Evolutionary conservation across 2,797 vertebrate species (phyloP).

Genomic region (Sphaeramia orbicularis): DNA sequence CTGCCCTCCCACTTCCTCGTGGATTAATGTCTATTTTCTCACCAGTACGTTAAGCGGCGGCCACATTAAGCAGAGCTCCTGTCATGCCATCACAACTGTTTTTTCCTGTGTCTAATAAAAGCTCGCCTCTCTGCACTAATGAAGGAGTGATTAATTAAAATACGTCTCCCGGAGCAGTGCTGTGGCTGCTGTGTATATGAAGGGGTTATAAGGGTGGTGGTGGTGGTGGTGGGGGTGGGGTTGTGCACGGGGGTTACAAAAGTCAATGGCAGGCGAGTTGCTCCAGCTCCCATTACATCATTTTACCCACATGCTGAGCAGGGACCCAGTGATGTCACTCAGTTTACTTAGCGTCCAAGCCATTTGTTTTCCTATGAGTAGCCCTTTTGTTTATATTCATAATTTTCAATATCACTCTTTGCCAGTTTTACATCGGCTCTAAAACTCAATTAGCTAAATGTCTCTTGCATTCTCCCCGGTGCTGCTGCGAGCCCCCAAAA

Average conservation of each 20-base stretch:
- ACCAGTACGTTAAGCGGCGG: constrained; percentile 63
- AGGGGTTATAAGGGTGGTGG: constrained; percentile 3
- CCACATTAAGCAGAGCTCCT: constrained; percentile 59
- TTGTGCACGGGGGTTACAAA: constrained; percentile 63
- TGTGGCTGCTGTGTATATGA: constrained; percentile 22
- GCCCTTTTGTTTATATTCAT: constrained; percentile 81
- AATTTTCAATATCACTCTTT: constrained; percentile 68
- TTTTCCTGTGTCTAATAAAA: constrained; percentile 58
- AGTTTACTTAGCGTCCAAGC: constrained; percentile 63
- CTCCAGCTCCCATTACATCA: constrained; percentile 77
- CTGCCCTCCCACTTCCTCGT: constrained; percentile 36
- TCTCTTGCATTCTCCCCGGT: constrained; percentile 39
- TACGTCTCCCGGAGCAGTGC: constrained; percentile 27
- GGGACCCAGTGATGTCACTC: constrained; percentile 72
- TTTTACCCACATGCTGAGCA: constrained; percentile 59
- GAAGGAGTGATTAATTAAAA: constrained; percentile 70
- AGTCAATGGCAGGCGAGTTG: constrained; percentile 56
- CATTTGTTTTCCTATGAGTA: constrained; percentile 76
- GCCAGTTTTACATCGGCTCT: constrained; percentile 72
- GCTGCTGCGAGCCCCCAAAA: constrained; percentile 46
- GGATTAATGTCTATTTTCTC: constrained; percentile 73
- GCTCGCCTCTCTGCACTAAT: constrained; percentile 53
- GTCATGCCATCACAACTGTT: constrained; percentile 56
- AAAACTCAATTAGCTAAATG: constrained; percentile 77
- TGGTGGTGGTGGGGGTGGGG: no score